phyloP scores from a whole-genome alignment of 2,797 vertebrate species.

The Distichodus sexfasciatus region DNA sequence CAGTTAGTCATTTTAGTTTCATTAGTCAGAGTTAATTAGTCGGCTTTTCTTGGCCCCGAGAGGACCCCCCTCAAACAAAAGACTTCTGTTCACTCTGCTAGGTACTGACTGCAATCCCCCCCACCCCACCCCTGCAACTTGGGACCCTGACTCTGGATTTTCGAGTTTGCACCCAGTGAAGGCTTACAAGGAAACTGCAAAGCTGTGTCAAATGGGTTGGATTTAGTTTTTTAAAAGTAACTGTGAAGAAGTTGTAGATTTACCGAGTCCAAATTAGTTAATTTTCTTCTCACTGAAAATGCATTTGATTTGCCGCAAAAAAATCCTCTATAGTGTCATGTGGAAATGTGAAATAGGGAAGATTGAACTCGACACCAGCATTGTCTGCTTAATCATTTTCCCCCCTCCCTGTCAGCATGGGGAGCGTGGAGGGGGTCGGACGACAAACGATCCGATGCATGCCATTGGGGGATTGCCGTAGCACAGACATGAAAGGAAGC shows the following conservation, averaged over 20 bases:
- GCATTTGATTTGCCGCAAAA: background rate
- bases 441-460: constrained; percentile 48
- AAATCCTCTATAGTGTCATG: constrained; percentile 5
- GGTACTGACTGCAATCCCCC: constrained; percentile 6
- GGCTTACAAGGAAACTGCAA: too few relatives aligned
- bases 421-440: constrained; percentile 10
- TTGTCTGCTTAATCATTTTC: constrained; percentile 56
- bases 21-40: constrained; percentile 42
- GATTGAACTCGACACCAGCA: constrained; percentile 30
- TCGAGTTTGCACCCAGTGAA: too few relatives aligned
- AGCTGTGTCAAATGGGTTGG: too few relatives aligned
- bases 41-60: constrained; percentile 34
- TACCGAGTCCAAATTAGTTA: background rate
- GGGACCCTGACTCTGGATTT: too few relatives aligned
- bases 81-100: constrained; percentile 30
- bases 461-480: constrained; percentile 43
- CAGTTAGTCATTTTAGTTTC: constrained; percentile 36
- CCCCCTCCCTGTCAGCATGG: constrained; percentile 25
- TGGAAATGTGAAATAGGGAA: constrained; percentile 14
- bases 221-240: background rate
- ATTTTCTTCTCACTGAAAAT: background rate
- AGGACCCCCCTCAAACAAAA: constrained; percentile 26
- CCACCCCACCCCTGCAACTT: too few relatives aligned
- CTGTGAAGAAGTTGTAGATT: background rate
- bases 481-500: constrained; percentile 60